A percentile compares a stretch with the other conserved stretches of the same genome.
Conservation (phyloP, 92 coral and sea anemone species). For the Diadumene lineata region DNA sequence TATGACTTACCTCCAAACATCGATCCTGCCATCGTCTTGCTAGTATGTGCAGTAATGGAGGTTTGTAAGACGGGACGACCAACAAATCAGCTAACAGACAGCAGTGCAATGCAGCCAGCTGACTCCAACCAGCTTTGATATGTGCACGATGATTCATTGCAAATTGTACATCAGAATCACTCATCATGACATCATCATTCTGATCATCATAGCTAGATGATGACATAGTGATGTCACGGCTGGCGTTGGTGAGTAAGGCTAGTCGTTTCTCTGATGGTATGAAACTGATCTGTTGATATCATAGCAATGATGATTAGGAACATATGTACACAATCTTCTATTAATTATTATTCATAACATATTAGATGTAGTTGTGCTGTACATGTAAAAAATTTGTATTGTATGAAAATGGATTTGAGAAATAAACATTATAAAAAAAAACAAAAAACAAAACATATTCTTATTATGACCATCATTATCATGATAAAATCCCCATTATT, state of each 20-base stretch:
- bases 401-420: too few relatives aligned
- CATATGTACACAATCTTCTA: background rate
- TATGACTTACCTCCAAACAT: constrained; percentile 84
- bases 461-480: background rate
- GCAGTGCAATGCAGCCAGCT: constrained; percentile 95
- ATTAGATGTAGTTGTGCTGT: too few relatives aligned
- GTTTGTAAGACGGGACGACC: constrained; percentile 68
- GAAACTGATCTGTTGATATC: constrained; percentile 52
- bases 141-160: constrained; percentile 98
- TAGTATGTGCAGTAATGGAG: constrained; percentile 89
- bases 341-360: background rate
- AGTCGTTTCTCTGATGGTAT: constrained; percentile 77
- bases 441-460: too few relatives aligned
- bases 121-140: constrained; percentile 99
- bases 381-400: too few relatives aligned
- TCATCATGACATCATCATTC: constrained; percentile 10
- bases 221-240: constrained; percentile 48
- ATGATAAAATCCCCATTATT: background rate
- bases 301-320: background rate
- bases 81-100: constrained; percentile 93
- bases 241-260: constrained; percentile 71
- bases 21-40: constrained; percentile 99
- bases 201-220: constrained; percentile 73
- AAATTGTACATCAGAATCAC: constrained; percentile 53
- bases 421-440: too few relatives aligned